Percentiles rank a stretch among this genome's conserved stretches.
Conservation (phyloP, 1,140 invertebrate genomes). For the Anastrepha obliqua region DNA sequence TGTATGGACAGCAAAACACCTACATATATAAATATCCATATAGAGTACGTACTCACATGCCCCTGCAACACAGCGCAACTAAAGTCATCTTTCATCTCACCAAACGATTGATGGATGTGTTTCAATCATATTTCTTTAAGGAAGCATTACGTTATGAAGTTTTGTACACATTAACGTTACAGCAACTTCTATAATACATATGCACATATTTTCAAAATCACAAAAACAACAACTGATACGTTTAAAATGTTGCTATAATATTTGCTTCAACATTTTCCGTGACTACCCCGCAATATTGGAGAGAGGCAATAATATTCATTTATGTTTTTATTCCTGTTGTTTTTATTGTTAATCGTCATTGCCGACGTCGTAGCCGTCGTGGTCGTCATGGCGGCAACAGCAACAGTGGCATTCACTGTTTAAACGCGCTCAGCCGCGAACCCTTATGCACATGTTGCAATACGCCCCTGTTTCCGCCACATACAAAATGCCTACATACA, state of each 20-base stretch:
- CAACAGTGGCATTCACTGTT: slow-evolving; percentile 53
- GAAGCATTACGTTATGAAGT: background rate
- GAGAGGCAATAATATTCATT: background rate
- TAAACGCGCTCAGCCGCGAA: slow-evolving; percentile 42
- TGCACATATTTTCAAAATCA: background rate
- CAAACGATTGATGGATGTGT: slow-evolving; percentile 17
- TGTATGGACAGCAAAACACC: background rate
- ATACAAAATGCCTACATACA: background rate
- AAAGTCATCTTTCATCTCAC: background rate
- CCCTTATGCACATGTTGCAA: background rate
- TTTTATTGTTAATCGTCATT: background rate
- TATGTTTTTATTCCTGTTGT: background rate
- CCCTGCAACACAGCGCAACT: background rate
- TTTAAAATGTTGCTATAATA: background rate
- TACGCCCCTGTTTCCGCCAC: slow-evolving; percentile 22
- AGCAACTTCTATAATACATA: background rate
- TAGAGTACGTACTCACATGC: background rate
- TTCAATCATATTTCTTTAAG: slow-evolving; percentile 24
- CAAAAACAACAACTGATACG: background rate
- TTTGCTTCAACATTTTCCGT: background rate
- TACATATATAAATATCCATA: background rate
- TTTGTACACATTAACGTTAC: background rate
- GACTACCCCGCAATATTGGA: background rate
- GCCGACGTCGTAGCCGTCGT: background rate
- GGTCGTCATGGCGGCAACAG: background rate